A percentile compares a stretch with the other conserved stretches of the same genome.
phyloP scores from a whole-genome alignment of 2,797 vertebrate species.

The Tolypeutes matacus region DNA sequence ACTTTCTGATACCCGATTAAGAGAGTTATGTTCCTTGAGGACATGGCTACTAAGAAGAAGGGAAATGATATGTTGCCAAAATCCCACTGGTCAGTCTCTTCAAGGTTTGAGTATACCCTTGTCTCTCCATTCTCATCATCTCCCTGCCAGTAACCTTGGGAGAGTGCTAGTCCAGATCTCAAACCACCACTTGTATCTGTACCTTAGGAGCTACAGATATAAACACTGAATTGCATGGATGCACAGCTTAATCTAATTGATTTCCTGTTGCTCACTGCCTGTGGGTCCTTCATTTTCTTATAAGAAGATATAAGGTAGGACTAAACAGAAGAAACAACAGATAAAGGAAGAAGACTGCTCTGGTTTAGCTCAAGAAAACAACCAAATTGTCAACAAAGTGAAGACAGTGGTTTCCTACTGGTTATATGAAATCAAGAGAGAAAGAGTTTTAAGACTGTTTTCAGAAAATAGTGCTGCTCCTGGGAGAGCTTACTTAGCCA shows the following conservation, averaged over 20 bases:
- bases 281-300: not conserved
- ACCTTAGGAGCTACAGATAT: too few relatives aligned
- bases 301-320: not conserved
- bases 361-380: not conserved
- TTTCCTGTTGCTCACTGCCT: not conserved
- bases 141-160: not conserved
- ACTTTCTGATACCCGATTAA: not conserved
- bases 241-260: not conserved
- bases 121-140: not conserved
- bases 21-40: not conserved
- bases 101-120: not conserved
- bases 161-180: not conserved
- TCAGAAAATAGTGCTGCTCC: not conserved
- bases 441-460: not conserved
- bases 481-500: not conserved
- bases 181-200: not conserved
- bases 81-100: not conserved
- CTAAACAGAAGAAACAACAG: not conserved
- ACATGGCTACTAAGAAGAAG: not conserved
- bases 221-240: not conserved
- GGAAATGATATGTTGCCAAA: not conserved
- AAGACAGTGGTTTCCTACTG: not conserved
- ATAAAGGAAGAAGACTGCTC: not conserved
- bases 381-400: not conserved
- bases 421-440: slow-evolving; percentile 14